These are phyloP conservation scores for Rhinophrynus dorsalis DNA, from an alignment of 2,797 vertebrate species.

Conservation along the genomic window DNA sequence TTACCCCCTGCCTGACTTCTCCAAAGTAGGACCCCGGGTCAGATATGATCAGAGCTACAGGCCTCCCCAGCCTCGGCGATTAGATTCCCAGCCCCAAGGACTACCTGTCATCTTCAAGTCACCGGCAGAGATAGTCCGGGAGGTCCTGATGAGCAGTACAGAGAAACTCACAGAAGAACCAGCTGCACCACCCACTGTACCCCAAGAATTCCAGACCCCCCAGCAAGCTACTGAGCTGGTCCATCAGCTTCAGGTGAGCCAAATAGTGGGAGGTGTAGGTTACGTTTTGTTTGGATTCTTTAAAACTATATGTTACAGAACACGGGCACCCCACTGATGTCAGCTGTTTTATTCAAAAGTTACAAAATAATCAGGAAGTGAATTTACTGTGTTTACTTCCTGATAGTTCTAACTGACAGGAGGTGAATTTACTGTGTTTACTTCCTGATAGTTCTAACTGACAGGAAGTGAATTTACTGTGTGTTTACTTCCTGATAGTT, in stretches of 20 bases:
- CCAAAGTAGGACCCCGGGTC: slow-evolving; percentile 83
- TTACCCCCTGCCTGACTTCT: slow-evolving; percentile 83
- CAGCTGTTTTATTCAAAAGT: too few relatives aligned
- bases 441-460: too few relatives aligned
- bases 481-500: too few relatives aligned
- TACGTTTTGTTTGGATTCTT: too few relatives aligned
- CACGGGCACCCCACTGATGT: too few relatives aligned
- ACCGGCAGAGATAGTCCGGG: slow-evolving; percentile 84
- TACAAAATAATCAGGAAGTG: too few relatives aligned
- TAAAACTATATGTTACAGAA: too few relatives aligned
- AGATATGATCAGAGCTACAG: slow-evolving; percentile 74
- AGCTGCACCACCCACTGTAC: slow-evolving; percentile 56
- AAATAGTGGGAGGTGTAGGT: not conserved
- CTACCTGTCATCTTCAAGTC: slow-evolving; percentile 78
- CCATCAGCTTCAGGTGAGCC: slow-evolving; percentile 86
- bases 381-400: too few relatives aligned
- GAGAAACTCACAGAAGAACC: slow-evolving; percentile 47
- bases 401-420: too few relatives aligned
- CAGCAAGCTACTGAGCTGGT: slow-evolving; percentile 80
- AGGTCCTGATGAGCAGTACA: slow-evolving; percentile 74
- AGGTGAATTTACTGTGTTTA: too few relatives aligned
- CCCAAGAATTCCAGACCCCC: slow-evolving; percentile 76
- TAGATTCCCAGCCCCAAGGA: slow-evolving; percentile 20
- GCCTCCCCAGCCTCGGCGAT: slow-evolving; percentile 74
- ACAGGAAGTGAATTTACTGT: too few relatives aligned